A percentile compares a stretch with the other conserved stretches of the same genome.
Evolutionary conservation across 2,113 vertebrate species (phyloP).

Genomic region (Dromaius novaehollandiae): DNA sequence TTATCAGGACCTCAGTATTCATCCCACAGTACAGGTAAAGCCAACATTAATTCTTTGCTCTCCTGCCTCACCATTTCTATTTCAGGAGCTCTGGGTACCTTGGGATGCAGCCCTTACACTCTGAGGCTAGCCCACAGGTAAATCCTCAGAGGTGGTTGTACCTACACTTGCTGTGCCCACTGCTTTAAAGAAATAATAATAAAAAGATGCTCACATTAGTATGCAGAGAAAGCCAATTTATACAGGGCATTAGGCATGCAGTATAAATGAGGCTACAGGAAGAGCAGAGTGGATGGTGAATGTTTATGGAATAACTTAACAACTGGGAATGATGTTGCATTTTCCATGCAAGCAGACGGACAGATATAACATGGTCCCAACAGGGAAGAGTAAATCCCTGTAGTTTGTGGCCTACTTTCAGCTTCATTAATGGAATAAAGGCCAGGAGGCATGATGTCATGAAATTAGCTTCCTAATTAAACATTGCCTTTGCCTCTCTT

Average conservation of each 20-base stretch:
- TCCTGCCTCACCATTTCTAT: background rate
- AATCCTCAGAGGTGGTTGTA: background rate
- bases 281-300: conserved; percentile 33
- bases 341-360: conserved; percentile 71
- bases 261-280: conserved; percentile 58
- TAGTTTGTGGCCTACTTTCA: conserved; percentile 75
- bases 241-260: conserved; percentile 65
- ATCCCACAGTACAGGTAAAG: background rate
- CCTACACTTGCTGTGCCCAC: background rate
- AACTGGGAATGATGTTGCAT: conserved; percentile 71
- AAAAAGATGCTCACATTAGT: conserved; percentile 24
- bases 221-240: conserved; percentile 59
- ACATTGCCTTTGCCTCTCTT: conserved; percentile 62
- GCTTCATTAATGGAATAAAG: conserved; percentile 76
- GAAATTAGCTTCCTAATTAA: conserved; percentile 79
- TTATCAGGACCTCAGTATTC: conserved; percentile 5
- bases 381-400: conserved; percentile 62
- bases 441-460: conserved; percentile 77
- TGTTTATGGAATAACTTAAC: conserved; percentile 66
- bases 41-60: conserved; percentile 14
- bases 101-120: background rate
- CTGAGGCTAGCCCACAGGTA: background rate
- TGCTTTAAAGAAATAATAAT: background rate
- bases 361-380: conserved; percentile 67
- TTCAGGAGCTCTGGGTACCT: background rate